Conservation (phyloP, 2,113 vertebrate genomes). For the Tyrannus savana region DNA sequence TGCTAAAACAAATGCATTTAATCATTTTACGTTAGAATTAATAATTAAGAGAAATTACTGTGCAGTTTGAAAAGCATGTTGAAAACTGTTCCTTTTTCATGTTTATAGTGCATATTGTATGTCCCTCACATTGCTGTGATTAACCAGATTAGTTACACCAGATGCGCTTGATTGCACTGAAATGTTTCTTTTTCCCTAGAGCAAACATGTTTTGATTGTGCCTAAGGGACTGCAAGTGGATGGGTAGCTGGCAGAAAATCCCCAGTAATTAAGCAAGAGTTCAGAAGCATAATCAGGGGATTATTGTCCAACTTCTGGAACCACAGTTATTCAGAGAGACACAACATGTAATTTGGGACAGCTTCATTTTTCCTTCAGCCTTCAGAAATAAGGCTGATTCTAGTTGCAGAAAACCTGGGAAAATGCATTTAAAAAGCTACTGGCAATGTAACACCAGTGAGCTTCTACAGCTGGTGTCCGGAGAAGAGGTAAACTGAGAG, state of each 20-base stretch:
- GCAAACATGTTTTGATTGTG: slow-evolving; percentile 75
- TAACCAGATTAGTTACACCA: slow-evolving; percentile 74
- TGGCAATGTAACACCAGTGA: not conserved
- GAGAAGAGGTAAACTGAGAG: slow-evolving; percentile 26
- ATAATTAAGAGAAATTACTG: slow-evolving; percentile 48
- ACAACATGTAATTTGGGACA: slow-evolving; percentile 36
- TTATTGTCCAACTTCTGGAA: slow-evolving; percentile 60
- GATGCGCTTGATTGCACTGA: slow-evolving; percentile 76
- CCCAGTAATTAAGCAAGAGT: slow-evolving; percentile 65
- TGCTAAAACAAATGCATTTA: slow-evolving; percentile 53
- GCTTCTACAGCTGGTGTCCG: slow-evolving; percentile 36
- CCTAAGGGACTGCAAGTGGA: slow-evolving; percentile 72
- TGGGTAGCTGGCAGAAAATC: slow-evolving; percentile 66
- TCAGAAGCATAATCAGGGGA: slow-evolving; percentile 55
- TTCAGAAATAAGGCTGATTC: slow-evolving; percentile 34
- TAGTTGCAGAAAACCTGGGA: slow-evolving; percentile 34
- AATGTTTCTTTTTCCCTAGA: slow-evolving; percentile 75
- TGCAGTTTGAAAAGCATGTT: slow-evolving; percentile 76
- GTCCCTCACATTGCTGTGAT: slow-evolving; percentile 74
- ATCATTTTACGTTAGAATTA: slow-evolving; percentile 62
- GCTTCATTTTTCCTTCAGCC: slow-evolving; percentile 15
- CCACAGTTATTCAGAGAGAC: slow-evolving; percentile 38
- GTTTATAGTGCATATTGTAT: slow-evolving; percentile 64
- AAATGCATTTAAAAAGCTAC: slow-evolving; percentile 53
- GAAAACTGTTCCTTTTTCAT: slow-evolving; percentile 64